Evolutionary conservation across 2,797 vertebrate genomes (phyloP).

Genomic region (Heteromormyrus szaboi): DNA sequence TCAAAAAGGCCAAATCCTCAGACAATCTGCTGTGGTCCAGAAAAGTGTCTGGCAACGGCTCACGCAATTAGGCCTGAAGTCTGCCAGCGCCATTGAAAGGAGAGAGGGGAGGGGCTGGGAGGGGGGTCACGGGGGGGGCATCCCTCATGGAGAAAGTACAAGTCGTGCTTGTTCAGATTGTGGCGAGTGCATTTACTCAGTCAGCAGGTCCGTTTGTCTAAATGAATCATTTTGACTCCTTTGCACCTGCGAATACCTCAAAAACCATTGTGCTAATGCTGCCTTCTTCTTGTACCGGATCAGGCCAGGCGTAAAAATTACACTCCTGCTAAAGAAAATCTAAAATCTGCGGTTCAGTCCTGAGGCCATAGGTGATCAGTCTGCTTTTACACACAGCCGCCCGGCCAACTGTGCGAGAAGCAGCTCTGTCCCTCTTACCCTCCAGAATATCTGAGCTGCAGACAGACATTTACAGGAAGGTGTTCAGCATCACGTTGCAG

Average conservation of each 20-base stretch:
- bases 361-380: background rate
- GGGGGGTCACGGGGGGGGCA: background rate
- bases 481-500: slow-evolving; percentile 25
- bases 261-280: slow-evolving; percentile 23
- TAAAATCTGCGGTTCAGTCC: background rate
- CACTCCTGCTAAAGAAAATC: background rate
- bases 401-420: background rate
- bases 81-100: slow-evolving; percentile 26
- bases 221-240: slow-evolving; percentile 13
- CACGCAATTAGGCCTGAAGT: slow-evolving; percentile 35
- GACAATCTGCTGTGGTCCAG: slow-evolving; percentile 35
- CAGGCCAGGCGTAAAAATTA: background rate
- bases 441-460: background rate
- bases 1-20: slow-evolving; percentile 39
- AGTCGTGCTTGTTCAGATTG: background rate
- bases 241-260: slow-evolving; percentile 24
- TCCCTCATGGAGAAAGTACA: slow-evolving; percentile 8
- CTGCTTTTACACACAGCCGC: slow-evolving; percentile 28
- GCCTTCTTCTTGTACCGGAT: background rate
- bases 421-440: background rate
- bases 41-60: slow-evolving; percentile 39
- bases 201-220: slow-evolving; percentile 12
- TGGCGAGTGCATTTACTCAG: background rate
- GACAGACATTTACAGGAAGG: slow-evolving; percentile 16
- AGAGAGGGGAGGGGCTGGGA: background rate